Conservation (phyloP, 2,888 invertebrate species). For the Mythimna loreyi region DNA sequence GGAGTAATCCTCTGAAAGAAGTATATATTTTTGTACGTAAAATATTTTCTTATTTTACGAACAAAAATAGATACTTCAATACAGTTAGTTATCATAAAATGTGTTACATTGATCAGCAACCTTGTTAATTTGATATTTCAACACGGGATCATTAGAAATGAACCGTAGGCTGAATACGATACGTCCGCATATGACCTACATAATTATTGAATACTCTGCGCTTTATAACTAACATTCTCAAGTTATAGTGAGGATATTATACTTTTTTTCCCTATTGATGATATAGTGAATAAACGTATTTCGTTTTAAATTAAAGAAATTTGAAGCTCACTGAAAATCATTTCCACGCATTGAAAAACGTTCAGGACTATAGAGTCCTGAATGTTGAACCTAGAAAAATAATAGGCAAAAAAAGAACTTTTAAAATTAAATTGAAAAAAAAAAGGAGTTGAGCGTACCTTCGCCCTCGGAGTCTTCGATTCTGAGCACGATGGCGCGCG, state of each 20-base stretch:
- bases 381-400: background rate
- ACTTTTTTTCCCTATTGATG: background rate
- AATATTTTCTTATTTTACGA: too few species aligned
- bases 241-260: background rate
- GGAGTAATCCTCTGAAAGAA: background rate
- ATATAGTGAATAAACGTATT: background rate
- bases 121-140: constrained; percentile 33
- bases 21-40: background rate
- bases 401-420: background rate
- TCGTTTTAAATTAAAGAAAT: background rate
- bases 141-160: constrained; percentile 31
- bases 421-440: too few species aligned
- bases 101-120: background rate
- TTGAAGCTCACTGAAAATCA: background rate
- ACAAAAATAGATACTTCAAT: too few species aligned
- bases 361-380: background rate
- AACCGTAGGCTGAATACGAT: constrained; percentile 39
- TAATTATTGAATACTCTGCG: constrained; percentile 36
- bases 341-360: background rate
- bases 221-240: constrained; percentile 3
- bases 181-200: constrained; percentile 45
- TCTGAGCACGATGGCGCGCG: constrained; percentile 67
- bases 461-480: constrained; percentile 71
- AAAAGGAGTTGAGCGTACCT: constrained; percentile 47
- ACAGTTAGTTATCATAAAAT: background rate